A percentile compares a stretch with the other conserved stretches of the same genome.
Evolutionary conservation across 2,113 vertebrate genomes (phyloP).

Genomic region (Pangasianodon hypophthalmus): DNA sequence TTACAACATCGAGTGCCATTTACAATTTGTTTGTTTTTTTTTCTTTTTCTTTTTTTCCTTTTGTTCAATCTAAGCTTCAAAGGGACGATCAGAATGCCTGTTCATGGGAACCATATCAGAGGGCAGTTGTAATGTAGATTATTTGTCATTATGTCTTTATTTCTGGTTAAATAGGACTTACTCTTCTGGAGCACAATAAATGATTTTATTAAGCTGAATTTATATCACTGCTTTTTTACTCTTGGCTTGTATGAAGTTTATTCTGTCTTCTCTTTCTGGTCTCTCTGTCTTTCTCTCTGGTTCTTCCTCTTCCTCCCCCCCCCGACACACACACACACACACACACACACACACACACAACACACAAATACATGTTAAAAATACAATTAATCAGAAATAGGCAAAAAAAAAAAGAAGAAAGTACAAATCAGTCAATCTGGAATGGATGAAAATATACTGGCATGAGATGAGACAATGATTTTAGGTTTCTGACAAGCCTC

Average conservation of each 20-base stretch:
- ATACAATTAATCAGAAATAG: constrained; percentile 39
- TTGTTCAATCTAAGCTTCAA: constrained; percentile 58
- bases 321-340: constrained; percentile 18
- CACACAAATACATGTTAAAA: background rate
- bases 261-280: background rate
- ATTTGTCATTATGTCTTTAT: constrained; percentile 80
- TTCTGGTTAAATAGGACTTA: constrained; percentile 82
- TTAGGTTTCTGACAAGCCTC: no score
- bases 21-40: constrained; percentile 64
- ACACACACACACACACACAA: constrained; percentile 13
- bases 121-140: constrained; percentile 79
- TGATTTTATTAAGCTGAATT: constrained; percentile 78
- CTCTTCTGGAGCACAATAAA: constrained; percentile 83
- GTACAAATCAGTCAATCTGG: background rate
- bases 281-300: background rate
- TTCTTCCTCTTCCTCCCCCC: background rate
- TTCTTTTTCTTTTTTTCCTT: constrained; percentile 45
- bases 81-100: constrained; percentile 61
- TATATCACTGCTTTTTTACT: constrained; percentile 51
- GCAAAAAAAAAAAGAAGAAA: background rate
- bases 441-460: background rate
- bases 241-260: constrained; percentile 9
- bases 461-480: background rate
- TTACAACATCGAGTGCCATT: constrained; percentile 71
- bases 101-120: constrained; percentile 65